Evolutionary conservation across 2,797 vertebrate genomes (phyloP).

Genomic region (Malacoctenus gilli): DNA sequence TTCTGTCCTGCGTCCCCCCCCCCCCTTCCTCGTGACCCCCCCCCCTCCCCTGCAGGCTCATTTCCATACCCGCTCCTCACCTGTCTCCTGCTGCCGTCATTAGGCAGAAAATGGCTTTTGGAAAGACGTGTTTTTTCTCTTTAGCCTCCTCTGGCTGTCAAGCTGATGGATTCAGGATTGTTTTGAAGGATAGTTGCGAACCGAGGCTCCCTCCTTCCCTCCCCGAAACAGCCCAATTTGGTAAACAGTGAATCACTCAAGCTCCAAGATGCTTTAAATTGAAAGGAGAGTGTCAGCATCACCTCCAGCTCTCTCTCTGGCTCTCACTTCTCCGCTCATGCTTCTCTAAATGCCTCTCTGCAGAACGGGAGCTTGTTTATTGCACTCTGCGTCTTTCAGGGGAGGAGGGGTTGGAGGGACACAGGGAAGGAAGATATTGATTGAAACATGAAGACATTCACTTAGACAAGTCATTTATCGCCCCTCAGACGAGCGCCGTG

Average conservation of each 20-base stretch:
- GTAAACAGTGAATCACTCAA: slow-evolving; percentile 72
- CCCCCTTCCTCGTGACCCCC: slow-evolving; percentile 46
- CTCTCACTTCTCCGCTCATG: slow-evolving; percentile 54
- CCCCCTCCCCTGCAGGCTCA: slow-evolving; percentile 63
- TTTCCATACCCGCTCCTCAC: slow-evolving; percentile 64
- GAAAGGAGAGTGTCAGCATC: slow-evolving; percentile 69
- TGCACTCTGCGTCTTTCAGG: slow-evolving; percentile 57
- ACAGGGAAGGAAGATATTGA: slow-evolving; percentile 62
- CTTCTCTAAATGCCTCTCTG: slow-evolving; percentile 62
- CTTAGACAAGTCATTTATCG: slow-evolving; percentile 74
- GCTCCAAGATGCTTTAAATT: slow-evolving; percentile 65
- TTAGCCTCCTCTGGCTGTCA: slow-evolving; percentile 68
- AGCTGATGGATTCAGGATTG: slow-evolving; percentile 73
- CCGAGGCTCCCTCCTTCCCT: slow-evolving; percentile 42
- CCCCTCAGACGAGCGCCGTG: slow-evolving; percentile 39
- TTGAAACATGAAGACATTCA: slow-evolving; percentile 74
- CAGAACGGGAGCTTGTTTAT: slow-evolving; percentile 67
- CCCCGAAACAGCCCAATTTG: slow-evolving; percentile 72
- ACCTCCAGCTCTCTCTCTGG: slow-evolving; percentile 56
- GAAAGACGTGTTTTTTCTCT: slow-evolving; percentile 63
- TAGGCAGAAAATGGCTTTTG: slow-evolving; percentile 70
- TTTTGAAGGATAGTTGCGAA: slow-evolving; percentile 73
- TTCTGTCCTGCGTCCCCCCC: slow-evolving; percentile 55
- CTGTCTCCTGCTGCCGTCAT: slow-evolving; percentile 51
- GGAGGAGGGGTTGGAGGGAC: slow-evolving; percentile 25